A percentile compares a stretch with the other conserved stretches of the same genome.
These are phyloP conservation scores for Grus americana DNA, from an alignment of 2,113 vertebrate species.

Conservation along the genomic window DNA sequence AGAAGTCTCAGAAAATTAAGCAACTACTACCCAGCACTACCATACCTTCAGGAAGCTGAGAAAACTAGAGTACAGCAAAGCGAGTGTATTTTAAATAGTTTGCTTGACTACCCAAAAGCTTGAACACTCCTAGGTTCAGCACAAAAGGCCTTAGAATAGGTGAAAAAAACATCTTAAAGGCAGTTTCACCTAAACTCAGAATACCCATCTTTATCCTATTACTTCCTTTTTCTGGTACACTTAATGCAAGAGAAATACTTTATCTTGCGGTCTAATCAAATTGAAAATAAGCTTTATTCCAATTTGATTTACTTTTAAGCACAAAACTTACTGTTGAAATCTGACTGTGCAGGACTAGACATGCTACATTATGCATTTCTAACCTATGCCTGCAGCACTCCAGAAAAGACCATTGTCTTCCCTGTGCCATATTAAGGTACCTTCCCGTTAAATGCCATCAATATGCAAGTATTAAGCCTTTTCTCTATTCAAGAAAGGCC, in stretches of 20 bases:
- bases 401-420: background rate
- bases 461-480: background rate
- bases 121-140: background rate
- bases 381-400: background rate
- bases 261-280: background rate
- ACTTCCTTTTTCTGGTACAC: background rate
- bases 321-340: background rate
- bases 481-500: background rate
- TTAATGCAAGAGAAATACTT: background rate
- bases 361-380: accelerated
- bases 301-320: background rate
- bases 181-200: background rate
- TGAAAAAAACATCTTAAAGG: background rate
- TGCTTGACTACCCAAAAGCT: background rate
- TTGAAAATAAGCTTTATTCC: background rate
- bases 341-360: background rate
- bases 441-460: background rate
- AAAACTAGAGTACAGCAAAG: background rate
- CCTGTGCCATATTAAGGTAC: background rate
- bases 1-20: background rate
- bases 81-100: background rate
- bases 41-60: background rate
- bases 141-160: background rate
- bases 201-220: background rate
- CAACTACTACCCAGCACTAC: background rate